Percentiles rank a stretch among this genome's conserved stretches.
phyloP scores from a whole-genome alignment of 1,140 invertebrate genomes.

The Aphaenogaster rudis region DNA sequence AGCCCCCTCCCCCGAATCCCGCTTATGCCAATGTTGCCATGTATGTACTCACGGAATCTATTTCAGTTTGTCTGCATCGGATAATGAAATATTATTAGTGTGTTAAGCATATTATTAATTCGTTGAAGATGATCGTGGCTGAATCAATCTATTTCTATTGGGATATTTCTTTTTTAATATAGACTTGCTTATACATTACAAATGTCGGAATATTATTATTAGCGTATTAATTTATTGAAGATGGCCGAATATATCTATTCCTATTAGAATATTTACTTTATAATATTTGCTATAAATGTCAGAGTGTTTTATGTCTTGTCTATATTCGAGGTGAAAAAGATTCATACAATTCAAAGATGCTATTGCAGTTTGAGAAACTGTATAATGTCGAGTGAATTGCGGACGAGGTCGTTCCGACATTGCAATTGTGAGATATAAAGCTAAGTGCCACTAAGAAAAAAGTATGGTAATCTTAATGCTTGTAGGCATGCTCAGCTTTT shows the following conservation, averaged over 20 bases:
- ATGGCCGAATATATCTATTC: neutral
- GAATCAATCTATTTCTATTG: neutral
- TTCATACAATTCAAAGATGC: neutral
- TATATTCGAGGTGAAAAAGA: neutral
- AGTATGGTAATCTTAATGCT: conserved; percentile 1
- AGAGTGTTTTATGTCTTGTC: neutral
- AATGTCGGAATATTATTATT: neutral
- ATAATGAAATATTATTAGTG: neutral
- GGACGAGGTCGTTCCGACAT: neutral
- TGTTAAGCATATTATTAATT: neutral
- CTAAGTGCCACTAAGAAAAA: conserved; percentile 17
- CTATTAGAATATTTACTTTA: neutral
- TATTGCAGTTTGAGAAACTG: neutral
- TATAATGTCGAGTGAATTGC: neutral
- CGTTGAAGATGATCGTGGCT: neutral
- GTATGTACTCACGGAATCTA: neutral
- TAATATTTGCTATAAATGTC: neutral
- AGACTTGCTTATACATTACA: too few species aligned
- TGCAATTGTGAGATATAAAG: conserved; percentile 26
- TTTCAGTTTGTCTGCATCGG: neutral
- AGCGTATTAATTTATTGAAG: neutral
- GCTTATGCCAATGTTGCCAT: neutral
- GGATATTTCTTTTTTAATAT: neutral
- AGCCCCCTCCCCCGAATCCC: too few species aligned
- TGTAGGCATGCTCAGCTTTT: neutral